Evolutionary conservation across 2,888 invertebrate species (phyloP).

Genomic region (Lasioglossum morio): DNA sequence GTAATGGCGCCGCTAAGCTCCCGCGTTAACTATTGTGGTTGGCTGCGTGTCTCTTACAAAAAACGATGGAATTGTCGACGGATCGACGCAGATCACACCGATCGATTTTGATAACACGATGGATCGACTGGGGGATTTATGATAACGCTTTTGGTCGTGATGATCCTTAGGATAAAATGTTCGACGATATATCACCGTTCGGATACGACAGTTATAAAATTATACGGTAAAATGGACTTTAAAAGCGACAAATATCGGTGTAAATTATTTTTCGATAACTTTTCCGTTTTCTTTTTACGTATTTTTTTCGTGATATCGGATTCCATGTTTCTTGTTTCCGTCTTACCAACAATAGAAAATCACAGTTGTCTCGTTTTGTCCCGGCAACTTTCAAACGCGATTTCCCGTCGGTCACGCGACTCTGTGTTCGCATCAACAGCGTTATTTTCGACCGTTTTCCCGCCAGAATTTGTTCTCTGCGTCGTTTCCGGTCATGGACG

Average conservation of each 20-base stretch:
- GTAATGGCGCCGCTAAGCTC: slow-evolving; percentile 17
- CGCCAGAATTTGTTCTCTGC: slow-evolving; percentile 47
- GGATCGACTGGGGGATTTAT: slow-evolving; percentile 29
- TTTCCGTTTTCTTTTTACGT: neutral
- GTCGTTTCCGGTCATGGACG: slow-evolving; percentile 62
- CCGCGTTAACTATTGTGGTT: slow-evolving; percentile 41
- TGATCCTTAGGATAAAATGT: slow-evolving; percentile 37
- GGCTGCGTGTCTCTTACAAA: slow-evolving; percentile 47
- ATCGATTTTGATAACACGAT: slow-evolving; percentile 38
- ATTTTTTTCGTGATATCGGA: slow-evolving; percentile 32
- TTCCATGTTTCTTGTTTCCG: neutral
- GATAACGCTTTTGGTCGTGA: slow-evolving; percentile 52
- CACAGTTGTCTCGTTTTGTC: slow-evolving; percentile 38
- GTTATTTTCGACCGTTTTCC: slow-evolving; percentile 15
- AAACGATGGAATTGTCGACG: slow-evolving; percentile 52
- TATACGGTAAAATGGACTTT: slow-evolving; percentile 43
- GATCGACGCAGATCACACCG: slow-evolving; percentile 54
- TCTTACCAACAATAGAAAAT: slow-evolving; percentile 25
- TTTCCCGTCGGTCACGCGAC: slow-evolving; percentile 7
- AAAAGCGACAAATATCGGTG: slow-evolving; percentile 40
- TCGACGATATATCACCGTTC: slow-evolving; percentile 36
- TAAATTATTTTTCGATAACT: slow-evolving; percentile 31
- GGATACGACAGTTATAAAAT: slow-evolving; percentile 49
- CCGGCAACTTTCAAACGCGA: slow-evolving; percentile 37
- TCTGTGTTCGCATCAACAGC: neutral